Conservation (phyloP, 2,113 vertebrate species). For the Podiceps cristatus region DNA sequence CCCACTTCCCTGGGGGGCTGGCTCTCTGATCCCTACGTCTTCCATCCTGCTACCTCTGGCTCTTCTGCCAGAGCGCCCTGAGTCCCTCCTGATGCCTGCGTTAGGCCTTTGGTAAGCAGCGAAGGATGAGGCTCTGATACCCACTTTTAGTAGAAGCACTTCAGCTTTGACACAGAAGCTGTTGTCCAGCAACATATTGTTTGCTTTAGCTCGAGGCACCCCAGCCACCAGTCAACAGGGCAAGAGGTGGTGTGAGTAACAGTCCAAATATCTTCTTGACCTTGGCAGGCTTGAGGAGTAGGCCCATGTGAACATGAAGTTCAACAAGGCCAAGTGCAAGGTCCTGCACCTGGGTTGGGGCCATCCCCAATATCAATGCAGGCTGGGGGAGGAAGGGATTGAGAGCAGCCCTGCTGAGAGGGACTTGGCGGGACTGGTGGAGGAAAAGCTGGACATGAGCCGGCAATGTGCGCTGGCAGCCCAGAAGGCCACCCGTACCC, state of each 20-base stretch:
- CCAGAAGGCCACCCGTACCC: background rate
- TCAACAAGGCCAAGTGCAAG: background rate
- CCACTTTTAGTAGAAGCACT: background rate
- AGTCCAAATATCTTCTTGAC: background rate
- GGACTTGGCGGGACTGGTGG: background rate
- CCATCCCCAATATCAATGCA: background rate
- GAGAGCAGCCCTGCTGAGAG: background rate
- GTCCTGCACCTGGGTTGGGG: background rate
- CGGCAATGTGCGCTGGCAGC: fast-evolving
- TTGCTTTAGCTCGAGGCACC: background rate
- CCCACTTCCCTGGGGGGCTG: background rate
- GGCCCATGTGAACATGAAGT: background rate
- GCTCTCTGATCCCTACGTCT: background rate
- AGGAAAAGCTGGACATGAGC: background rate
- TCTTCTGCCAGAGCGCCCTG: background rate
- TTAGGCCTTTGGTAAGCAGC: background rate
- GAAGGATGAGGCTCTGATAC: background rate
- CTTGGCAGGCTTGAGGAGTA: background rate
- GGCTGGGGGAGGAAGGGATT: too few species aligned
- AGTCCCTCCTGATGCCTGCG: background rate
- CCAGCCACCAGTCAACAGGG: background rate
- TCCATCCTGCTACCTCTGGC: background rate
- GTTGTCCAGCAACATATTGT: fast-evolving
- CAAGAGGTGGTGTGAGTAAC: fast-evolving
- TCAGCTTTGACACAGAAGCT: background rate